Evolutionary conservation across 2,113 vertebrate genomes (phyloP).

Genomic region (Odocoileus hemionus): DNA sequence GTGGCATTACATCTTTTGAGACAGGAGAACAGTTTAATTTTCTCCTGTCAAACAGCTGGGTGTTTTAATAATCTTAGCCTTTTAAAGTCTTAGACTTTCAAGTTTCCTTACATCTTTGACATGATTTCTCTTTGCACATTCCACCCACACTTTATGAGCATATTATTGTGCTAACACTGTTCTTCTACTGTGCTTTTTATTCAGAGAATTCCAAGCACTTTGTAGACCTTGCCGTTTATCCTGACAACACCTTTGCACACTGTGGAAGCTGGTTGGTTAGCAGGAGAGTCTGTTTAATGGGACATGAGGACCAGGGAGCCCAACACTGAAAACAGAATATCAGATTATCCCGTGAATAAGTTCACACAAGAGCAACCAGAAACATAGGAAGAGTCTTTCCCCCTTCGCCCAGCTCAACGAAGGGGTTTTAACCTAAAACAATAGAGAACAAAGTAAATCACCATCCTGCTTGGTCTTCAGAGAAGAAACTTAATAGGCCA

Average conservation of each 20-base stretch:
- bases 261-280: neutral
- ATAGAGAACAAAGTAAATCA: fast-evolving
- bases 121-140: conserved; percentile 64
- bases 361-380: neutral
- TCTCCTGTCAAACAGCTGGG: conserved; percentile 73
- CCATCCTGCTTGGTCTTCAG: fast-evolving
- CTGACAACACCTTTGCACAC: conserved; percentile 16
- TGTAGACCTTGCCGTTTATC: conserved; percentile 33
- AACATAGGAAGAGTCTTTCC: too few relatives aligned
- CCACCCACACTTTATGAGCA: conserved; percentile 64
- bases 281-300: neutral
- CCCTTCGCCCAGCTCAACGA: too few relatives aligned
- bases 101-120: conserved; percentile 66
- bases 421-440: neutral
- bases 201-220: conserved; percentile 41
- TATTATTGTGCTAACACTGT: conserved; percentile 9
- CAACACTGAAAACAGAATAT: neutral
- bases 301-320: neutral
- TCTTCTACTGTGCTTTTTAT: conserved; percentile 27
- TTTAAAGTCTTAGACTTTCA: conserved; percentile 66
- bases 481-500: fast-evolving
- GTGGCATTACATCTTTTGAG: conserved; percentile 47
- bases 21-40: conserved; percentile 72
- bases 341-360: fast-evolving
- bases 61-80: conserved; percentile 67